Percentiles rank a stretch among this genome's conserved stretches.
phyloP scores from a whole-genome alignment of 2,797 vertebrate genomes.

The Schizothorax lantsangensis region DNA sequence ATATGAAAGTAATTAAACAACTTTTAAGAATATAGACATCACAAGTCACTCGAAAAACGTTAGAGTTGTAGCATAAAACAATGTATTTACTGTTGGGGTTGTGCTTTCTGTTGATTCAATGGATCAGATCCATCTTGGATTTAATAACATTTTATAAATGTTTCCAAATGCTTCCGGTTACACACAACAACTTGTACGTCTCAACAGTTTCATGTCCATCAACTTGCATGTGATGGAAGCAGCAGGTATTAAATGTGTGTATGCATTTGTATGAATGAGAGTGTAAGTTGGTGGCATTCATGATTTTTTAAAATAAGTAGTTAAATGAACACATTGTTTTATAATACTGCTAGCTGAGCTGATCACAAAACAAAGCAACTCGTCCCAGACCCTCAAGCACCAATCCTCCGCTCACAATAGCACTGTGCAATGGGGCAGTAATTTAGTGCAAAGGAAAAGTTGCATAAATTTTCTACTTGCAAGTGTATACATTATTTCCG shows the following conservation, averaged over 20 bases:
- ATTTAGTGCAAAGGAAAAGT: constrained; percentile 74
- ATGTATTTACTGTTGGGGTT: constrained; percentile 39
- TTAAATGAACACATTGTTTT: neutral
- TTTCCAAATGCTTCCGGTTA: neutral
- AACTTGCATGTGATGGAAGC: neutral
- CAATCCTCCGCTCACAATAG: constrained; percentile 62
- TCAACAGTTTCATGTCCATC: neutral
- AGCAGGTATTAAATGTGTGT: neutral
- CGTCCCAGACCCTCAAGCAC: constrained; percentile 62
- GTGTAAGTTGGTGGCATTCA: neutral
- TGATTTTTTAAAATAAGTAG: neutral
- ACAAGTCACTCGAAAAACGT: neutral
- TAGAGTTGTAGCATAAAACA: neutral
- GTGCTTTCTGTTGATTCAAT: constrained; percentile 53
- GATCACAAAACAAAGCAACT: neutral
- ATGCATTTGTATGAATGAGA: neutral
- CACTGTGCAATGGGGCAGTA: constrained; percentile 63
- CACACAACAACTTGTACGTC: neutral
- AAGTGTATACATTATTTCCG: constrained; percentile 54
- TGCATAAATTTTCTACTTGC: constrained; percentile 72
- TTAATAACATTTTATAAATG: constrained; percentile 18
- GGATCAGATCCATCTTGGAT: constrained; percentile 2
- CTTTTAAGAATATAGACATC: constrained; percentile 15
- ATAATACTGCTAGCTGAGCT: neutral
- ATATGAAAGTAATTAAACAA: constrained; percentile 31